Evolutionary conservation across 2,113 vertebrate genomes (phyloP).

Genomic region (Meleagris gallopavo): DNA sequence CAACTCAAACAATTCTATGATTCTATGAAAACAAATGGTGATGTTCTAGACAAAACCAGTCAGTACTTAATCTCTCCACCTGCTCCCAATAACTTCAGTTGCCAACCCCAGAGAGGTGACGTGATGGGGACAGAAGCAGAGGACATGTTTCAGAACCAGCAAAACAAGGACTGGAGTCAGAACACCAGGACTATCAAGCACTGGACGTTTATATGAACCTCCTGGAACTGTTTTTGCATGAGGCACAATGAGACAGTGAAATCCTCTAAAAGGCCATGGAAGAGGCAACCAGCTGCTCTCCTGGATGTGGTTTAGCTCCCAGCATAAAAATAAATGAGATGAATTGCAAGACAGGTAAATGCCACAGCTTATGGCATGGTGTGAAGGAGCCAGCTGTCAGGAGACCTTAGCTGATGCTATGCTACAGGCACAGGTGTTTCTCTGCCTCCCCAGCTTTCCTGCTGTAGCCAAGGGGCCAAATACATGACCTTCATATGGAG

Average conservation of each 20-base stretch:
- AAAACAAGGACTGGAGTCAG: background rate
- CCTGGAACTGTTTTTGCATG: slow-evolving; percentile 64
- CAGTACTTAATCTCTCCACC: background rate
- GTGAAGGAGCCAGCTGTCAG: background rate
- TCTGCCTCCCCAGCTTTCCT: background rate
- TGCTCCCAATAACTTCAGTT: background rate
- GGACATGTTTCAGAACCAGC: rapidly evolving
- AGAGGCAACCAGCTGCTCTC: slow-evolving; percentile 51
- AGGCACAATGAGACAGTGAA: background rate
- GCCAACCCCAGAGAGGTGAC: background rate
- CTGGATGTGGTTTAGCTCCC: slow-evolving; percentile 41
- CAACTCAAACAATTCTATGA: too few species aligned
- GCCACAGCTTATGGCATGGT: slow-evolving; percentile 10
- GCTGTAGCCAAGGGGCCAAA: background rate
- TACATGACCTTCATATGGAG: background rate
- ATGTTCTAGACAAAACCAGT: background rate
- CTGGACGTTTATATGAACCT: slow-evolving; percentile 38
- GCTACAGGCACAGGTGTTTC: rapidly evolving
- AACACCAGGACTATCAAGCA: slow-evolving; percentile 26
- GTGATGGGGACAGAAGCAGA: background rate
- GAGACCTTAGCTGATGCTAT: background rate
- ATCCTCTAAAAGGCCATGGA: background rate
- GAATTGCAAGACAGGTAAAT: slow-evolving; percentile 64
- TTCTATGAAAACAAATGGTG: rapidly evolving
- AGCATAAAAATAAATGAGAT: slow-evolving; percentile 54